A percentile compares a stretch with the other conserved stretches of the same genome.
These are phyloP conservation scores for Corythornis vintsioides DNA, from an alignment of 2,113 vertebrate genomes.

Conservation along the genomic window DNA sequence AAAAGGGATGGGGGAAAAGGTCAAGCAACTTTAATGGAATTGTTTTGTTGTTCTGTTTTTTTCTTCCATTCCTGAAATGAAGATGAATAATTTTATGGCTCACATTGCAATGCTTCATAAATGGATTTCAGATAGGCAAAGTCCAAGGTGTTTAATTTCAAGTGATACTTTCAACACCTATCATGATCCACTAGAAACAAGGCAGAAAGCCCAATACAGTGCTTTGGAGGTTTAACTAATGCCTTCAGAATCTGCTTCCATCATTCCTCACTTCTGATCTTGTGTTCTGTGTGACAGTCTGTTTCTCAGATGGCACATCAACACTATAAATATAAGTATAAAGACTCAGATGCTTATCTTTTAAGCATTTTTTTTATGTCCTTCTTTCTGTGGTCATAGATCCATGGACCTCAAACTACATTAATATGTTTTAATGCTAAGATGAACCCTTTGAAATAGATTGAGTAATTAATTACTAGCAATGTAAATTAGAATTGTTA, in stretches of 20 bases:
- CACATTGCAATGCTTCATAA: neutral
- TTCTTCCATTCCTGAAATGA: neutral
- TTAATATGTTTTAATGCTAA: neutral
- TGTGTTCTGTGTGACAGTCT: neutral
- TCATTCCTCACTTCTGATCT: neutral
- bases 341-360: neutral
- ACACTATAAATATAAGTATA: neutral
- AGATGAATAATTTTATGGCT: neutral
- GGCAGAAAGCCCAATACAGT: neutral
- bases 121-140: neutral
- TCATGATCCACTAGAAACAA: neutral
- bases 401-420: neutral
- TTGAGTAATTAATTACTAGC: neutral
- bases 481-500: neutral
- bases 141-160: neutral
- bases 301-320: neutral
- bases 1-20: fast-evolving
- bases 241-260: neutral
- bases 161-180: neutral
- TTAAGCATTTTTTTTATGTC: neutral
- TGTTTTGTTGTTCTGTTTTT: neutral
- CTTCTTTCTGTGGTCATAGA: neutral
- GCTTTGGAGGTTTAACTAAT: neutral
- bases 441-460: neutral
- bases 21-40: neutral